Evolutionary conservation across 2,888 invertebrate species (phyloP), one percentile per base, ranked within the genome.

Genomic region (Synanthedon myopaeformis): DNA sequence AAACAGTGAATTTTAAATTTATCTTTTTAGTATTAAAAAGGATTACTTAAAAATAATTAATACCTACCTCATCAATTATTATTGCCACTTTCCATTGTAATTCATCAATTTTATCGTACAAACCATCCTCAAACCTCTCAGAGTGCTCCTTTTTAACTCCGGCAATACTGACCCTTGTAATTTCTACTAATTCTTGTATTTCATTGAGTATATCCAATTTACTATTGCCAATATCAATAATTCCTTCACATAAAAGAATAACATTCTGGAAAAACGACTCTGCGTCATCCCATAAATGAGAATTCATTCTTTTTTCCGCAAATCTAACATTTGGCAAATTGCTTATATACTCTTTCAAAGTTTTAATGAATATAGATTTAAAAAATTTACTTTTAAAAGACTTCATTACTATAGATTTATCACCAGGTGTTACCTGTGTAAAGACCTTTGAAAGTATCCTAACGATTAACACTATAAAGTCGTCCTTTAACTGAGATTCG

Each of bases 381-480:
- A 75, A 63, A 64, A 83, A 76, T 55, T 72, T 76, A 4, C 66
- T 69, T 60, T 68, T 70, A 35, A 87, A 60, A 51, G 79, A 63
- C n/a, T 59, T 67, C 1, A 65, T 60, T 52, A 84, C 75, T 69
- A 77, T 79, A 3, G 78, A 72, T 53, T 71, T 82, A 55, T 82
- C 82, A 42, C 66, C 67, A 14, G 64, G 63, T 53, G 78, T 70
- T 53, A 84, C 59, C 2, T 72, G 73, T 56, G 69, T 74, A 61
- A 76, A 88, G 13, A 89, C 63, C 53, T 75, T 79, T 4, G 75
- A 71, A 52, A 89, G 59, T 61, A 89, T 72, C 70, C 73, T 82
- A 1, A 88, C 73, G 17, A 89, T 79, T 55, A 89, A 65, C 53
- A 89, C 82, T 56, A 89, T 75, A 59, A 77, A 81, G 61, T 89